Conservation (phyloP, 2,797 vertebrate genomes). For the Staurois parvus region DNA sequence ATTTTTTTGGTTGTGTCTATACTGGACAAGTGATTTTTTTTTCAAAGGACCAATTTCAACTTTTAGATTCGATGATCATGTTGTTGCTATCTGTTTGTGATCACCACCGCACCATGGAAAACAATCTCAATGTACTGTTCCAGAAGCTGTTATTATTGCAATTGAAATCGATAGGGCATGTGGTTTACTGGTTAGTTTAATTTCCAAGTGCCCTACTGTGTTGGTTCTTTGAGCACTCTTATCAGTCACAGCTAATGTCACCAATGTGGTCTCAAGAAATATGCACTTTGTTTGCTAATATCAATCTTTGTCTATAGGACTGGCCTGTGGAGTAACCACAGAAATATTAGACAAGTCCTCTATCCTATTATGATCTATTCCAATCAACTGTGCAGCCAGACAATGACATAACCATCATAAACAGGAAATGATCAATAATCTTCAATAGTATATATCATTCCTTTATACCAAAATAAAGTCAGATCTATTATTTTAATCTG, state of each 20-base stretch:
- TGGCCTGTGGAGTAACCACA: slow-evolving; percentile 73
- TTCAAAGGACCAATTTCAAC: slow-evolving; percentile 34
- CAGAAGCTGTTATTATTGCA: slow-evolving; percentile 10
- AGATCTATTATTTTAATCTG: slow-evolving; percentile 43
- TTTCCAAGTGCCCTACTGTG: slow-evolving; percentile 2
- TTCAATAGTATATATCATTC: slow-evolving; percentile 22
- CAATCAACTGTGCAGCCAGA: slow-evolving; percentile 34
- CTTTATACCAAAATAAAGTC: slow-evolving; percentile 48
- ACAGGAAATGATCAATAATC: slow-evolving; percentile 41
- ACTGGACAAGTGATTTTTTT: neutral
- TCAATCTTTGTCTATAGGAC: slow-evolving; percentile 74
- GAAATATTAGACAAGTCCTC: slow-evolving; percentile 39
- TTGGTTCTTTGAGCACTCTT: neutral
- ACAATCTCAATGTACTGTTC: neutral
- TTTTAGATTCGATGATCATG: slow-evolving; percentile 15
- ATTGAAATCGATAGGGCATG: neutral
- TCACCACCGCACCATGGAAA: neutral
- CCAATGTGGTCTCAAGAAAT: slow-evolving; percentile 24
- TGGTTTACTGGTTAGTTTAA: slow-evolving; percentile 21
- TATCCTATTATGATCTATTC: slow-evolving; percentile 32
- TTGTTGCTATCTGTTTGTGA: slow-evolving; percentile 13
- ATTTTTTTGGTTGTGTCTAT: neutral
- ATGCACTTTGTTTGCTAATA: slow-evolving; percentile 66
- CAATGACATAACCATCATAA: slow-evolving; percentile 21
- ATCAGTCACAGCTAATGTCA: slow-evolving; percentile 15